These are phyloP conservation scores for Ectemnius continuus DNA, from an alignment of 2,888 invertebrate genomes.

Conservation along the genomic window DNA sequence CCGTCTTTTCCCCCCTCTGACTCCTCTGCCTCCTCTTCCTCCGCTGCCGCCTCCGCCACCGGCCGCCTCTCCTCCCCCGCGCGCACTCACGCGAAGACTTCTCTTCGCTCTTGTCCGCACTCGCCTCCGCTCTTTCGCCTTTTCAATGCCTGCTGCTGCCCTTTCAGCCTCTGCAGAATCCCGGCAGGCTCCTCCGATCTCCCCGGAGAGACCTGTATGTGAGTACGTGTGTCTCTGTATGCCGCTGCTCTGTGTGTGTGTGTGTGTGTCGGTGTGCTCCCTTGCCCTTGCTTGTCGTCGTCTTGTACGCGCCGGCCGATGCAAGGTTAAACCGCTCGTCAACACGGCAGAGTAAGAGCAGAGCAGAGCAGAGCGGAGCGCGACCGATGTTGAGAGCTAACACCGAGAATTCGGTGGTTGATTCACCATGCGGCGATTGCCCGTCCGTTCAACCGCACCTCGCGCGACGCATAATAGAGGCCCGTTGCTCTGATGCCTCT, in stretches of 20 bases:
- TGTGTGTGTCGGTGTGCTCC: constrained; percentile 6
- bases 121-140: constrained; percentile 15
- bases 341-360: constrained; percentile 3
- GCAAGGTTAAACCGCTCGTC: constrained; percentile 44
- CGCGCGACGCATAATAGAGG: constrained; percentile 47
- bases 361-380: constrained; percentile 20
- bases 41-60: not conserved
- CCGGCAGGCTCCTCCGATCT: too few species aligned
- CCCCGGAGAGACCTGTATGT: too few species aligned
- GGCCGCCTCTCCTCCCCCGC: constrained; percentile 25
- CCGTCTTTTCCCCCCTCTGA: constrained; percentile 16
- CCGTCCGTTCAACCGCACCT: constrained; percentile 47
- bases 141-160: constrained; percentile 5
- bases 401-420: constrained; percentile 40
- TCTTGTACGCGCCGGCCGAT: constrained; percentile 31
- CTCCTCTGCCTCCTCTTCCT: constrained; percentile 15
- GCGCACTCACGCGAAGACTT: constrained; percentile 8
- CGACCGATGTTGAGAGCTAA: not conserved
- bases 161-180: constrained; percentile 3
- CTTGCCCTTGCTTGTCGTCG: constrained; percentile 40
- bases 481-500: constrained; percentile 29
- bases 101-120: constrained; percentile 25
- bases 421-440: constrained; percentile 31
- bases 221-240: not conserved
- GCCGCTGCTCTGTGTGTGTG: not conserved